phyloP scores from a whole-genome alignment of 2,113 vertebrate genomes.

The Eptatretus burgeri region DNA sequence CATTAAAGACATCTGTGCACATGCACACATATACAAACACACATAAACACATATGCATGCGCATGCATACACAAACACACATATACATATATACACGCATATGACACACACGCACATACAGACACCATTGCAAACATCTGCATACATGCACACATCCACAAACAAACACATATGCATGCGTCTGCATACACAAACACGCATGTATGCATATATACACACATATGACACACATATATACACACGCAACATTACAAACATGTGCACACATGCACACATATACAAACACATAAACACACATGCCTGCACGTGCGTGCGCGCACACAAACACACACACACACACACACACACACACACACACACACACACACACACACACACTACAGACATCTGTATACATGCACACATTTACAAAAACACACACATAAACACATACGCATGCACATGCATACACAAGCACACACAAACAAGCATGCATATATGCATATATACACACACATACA shows the following conservation, averaged over 20 bases:
- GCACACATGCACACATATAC: neutral
- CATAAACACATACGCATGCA: neutral
- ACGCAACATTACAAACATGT: neutral
- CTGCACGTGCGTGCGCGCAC: no score
- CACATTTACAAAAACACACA: neutral
- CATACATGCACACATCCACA: neutral
- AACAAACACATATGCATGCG: neutral
- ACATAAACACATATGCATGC: neutral
- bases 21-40: neutral
- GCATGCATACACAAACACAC: neutral
- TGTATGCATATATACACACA: neutral
- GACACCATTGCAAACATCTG: neutral
- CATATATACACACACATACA: neutral
- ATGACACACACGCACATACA: slow-evolving; percentile 1
- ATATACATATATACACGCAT: no score
- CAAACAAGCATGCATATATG: neutral
- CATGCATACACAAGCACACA: neutral
- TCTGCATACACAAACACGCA: neutral
- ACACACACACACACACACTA: neutral
- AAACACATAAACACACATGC: neutral
- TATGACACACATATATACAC: neutral
- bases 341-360: neutral
- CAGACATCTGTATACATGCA: neutral
- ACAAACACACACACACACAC: neutral
- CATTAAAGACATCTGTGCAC: neutral